Evolutionary conservation across 2,113 vertebrate species (phyloP).

Genomic region (Prunella himalayana): DNA sequence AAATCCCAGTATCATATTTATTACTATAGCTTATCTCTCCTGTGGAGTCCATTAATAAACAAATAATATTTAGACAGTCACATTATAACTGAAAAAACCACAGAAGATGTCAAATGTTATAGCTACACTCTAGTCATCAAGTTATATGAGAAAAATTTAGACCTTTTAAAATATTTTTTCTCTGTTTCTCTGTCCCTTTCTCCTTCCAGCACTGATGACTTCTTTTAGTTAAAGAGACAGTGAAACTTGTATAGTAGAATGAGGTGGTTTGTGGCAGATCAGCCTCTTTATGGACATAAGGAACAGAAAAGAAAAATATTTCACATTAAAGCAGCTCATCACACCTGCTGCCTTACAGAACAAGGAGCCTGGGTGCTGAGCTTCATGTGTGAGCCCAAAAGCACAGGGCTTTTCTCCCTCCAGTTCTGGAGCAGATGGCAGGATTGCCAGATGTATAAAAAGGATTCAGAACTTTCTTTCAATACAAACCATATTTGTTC

Average conservation of each 20-base stretch:
- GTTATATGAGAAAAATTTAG: neutral
- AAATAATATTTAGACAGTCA: constrained; percentile 8
- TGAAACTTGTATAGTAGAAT: neutral
- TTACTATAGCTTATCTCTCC: neutral
- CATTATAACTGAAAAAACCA: neutral
- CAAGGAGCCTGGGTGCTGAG: neutral
- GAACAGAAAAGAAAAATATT: neutral
- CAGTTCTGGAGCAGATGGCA: neutral
- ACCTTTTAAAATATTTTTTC: neutral
- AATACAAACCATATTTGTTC: neutral
- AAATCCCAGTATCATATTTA: neutral
- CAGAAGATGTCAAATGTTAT: neutral
- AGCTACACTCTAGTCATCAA: neutral
- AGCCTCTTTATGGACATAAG: neutral
- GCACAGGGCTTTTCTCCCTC: neutral
- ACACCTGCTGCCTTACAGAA: neutral
- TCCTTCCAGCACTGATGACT: neutral
- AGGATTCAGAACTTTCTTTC: neutral
- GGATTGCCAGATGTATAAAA: neutral
- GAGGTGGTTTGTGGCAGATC: neutral
- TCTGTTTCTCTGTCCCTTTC: neutral
- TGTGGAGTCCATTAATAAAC: neutral
- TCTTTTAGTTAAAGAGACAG: neutral
- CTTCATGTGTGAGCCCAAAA: neutral
- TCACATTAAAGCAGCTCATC: neutral